Evolutionary conservation across 2,113 vertebrate species (phyloP).

Genomic region (Hylia prasina): DNA sequence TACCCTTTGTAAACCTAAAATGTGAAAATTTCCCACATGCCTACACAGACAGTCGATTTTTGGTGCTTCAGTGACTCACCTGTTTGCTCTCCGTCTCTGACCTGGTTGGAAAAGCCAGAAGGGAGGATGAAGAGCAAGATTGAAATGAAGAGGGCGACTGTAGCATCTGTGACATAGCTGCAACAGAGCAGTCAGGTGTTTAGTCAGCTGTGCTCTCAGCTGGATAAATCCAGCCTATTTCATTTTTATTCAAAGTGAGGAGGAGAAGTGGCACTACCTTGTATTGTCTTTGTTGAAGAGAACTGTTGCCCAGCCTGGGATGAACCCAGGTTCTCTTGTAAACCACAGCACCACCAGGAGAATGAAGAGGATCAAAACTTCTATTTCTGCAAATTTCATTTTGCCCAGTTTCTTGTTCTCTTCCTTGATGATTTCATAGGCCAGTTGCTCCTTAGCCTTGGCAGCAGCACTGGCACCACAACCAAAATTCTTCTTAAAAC

Average conservation of each 20-base stretch:
- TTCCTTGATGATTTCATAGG: constrained; percentile 72
- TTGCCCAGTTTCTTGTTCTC: constrained; percentile 79
- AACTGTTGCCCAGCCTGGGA: constrained; percentile 81
- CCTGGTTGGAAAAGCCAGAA: constrained; percentile 38
- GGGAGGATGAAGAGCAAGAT: constrained; percentile 86
- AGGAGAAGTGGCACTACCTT: constrained; percentile 49
- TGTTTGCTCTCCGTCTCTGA: not conserved
- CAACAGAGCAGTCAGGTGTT: not conserved
- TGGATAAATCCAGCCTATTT: not conserved
- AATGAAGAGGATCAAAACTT: constrained; percentile 75
- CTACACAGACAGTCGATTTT: not conserved
- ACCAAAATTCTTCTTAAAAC: constrained; percentile 82
- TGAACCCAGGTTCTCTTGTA: constrained; percentile 89
- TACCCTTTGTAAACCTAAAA: not conserved
- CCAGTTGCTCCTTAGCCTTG: constrained; percentile 57
- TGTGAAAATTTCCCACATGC: not conserved
- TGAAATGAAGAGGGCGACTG: constrained; percentile 80
- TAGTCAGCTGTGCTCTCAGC: not conserved
- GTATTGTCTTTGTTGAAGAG: constrained; percentile 58
- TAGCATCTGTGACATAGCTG: constrained; percentile 85
- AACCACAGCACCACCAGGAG: constrained; percentile 88
- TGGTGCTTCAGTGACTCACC: constrained; percentile 18
- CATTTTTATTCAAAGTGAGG: not conserved
- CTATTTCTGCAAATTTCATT: constrained; percentile 81
- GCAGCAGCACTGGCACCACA: constrained; percentile 3